A percentile compares a stretch with the other conserved stretches of the same genome.
Evolutionary conservation across 1,140 invertebrate species (phyloP).

Genomic region (Ylistrum balloti): DNA sequence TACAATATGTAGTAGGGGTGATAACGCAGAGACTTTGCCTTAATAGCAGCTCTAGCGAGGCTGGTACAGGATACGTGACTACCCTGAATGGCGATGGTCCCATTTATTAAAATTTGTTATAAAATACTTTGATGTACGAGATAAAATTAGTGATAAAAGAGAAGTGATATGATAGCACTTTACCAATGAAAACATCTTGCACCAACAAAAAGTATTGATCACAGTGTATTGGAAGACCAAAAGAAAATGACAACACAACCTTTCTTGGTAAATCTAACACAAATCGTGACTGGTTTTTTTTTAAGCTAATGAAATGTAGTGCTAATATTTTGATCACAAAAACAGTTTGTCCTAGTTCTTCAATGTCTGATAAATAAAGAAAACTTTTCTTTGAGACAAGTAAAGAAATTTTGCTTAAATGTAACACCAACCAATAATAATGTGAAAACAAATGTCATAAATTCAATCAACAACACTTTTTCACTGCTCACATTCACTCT

Average conservation of each 20-base stretch:
- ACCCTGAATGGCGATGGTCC: conserved; percentile 7
- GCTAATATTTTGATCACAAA: too few relatives aligned
- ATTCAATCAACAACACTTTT: too few relatives aligned
- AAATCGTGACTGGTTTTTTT: too few relatives aligned
- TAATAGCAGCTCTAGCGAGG: not conserved
- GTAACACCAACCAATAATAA: too few relatives aligned
- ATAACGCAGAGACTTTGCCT: too few relatives aligned
- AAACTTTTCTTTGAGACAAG: too few relatives aligned
- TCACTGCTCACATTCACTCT: too few relatives aligned
- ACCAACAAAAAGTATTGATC: not conserved
- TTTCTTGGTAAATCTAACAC: not conserved
- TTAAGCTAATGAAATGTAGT: too few relatives aligned
- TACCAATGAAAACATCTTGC: not conserved
- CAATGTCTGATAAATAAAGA: too few relatives aligned
- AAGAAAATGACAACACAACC: not conserved
- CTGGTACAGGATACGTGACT: not conserved
- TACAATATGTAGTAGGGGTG: not conserved
- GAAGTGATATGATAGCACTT: not conserved
- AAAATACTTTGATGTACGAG: not conserved
- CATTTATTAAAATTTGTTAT: not conserved
- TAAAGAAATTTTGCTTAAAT: too few relatives aligned
- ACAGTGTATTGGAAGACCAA: not conserved
- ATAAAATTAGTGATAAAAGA: not conserved
- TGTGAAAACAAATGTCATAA: too few relatives aligned
- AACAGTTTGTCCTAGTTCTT: too few relatives aligned